phyloP scores from a whole-genome alignment of 2,888 invertebrate genomes.

The Octonoba sinensis region DNA sequence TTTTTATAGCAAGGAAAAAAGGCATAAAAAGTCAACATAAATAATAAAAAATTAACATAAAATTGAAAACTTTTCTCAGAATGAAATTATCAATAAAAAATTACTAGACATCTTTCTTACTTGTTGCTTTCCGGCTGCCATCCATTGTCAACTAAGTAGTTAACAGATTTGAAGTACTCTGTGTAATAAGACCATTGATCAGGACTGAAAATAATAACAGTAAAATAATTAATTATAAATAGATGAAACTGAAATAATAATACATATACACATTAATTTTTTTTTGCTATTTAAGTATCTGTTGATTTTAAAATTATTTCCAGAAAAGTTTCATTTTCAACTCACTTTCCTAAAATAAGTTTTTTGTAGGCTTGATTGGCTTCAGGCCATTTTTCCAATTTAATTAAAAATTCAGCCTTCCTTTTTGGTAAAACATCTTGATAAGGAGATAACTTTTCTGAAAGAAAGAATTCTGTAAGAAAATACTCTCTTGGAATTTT shows the following conservation, averaged over 20 bases:
- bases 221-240: not conserved
- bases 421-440: constrained; percentile 77
- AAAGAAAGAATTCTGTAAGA: constrained; percentile 36
- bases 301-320: not conserved
- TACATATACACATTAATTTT: not conserved
- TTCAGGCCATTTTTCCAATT: constrained; percentile 81
- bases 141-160: constrained; percentile 75
- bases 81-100: too few species aligned
- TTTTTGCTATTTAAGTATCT: constrained; percentile 12
- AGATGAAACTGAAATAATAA: not conserved
- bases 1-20: too few species aligned
- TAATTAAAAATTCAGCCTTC: constrained; percentile 81
- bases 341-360: constrained; percentile 81
- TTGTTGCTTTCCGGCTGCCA: constrained; percentile 64
- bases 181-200: constrained; percentile 81
- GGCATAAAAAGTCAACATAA: too few species aligned
- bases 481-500: not conserved
- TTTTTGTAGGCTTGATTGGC: constrained; percentile 82
- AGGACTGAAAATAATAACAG: constrained; percentile 72
- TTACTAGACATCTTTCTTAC: too few species aligned
- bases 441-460: constrained; percentile 75
- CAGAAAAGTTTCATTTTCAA: constrained; percentile 59
- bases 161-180: constrained; percentile 81
- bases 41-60: too few species aligned
- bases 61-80: too few species aligned